Percentiles rank a stretch among this genome's conserved stretches.
These are phyloP conservation scores for Myrmecophaga tridactyla DNA, from an alignment of 2,113 vertebrate species.

Conservation along the genomic window DNA sequence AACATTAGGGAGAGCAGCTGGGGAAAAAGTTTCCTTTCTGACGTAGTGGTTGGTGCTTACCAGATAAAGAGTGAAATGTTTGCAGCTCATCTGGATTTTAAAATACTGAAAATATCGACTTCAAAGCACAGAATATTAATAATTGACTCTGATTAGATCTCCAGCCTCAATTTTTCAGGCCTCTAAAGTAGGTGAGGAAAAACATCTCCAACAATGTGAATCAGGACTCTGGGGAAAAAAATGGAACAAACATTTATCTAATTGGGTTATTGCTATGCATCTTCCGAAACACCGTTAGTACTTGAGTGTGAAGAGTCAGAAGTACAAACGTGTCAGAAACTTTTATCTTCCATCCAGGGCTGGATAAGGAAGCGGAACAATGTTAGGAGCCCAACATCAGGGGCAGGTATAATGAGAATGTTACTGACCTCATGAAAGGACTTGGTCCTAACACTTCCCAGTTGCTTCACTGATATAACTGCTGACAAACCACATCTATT, in stretches of 20 bases:
- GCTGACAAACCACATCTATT: neutral
- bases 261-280: neutral
- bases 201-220: neutral
- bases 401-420: neutral
- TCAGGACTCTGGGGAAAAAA: neutral
- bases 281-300: neutral
- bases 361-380: neutral
- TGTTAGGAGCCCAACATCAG: neutral
- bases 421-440: neutral
- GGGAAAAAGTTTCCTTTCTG: conserved; percentile 41
- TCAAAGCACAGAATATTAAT: conserved; percentile 51
- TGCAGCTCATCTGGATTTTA: conserved; percentile 66
- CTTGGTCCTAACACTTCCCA: neutral
- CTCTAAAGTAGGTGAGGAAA: neutral
- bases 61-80: conserved; percentile 69
- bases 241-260: neutral
- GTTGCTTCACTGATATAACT: neutral
- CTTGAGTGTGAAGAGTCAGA: neutral
- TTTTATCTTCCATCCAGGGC: neutral
- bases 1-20: conserved; percentile 77
- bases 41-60: conserved; percentile 62
- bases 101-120: conserved; percentile 41
- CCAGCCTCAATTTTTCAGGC: conserved; percentile 2
- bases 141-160: conserved; percentile 36
- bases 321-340: neutral